phyloP scores from a whole-genome alignment of 2,888 invertebrate genomes.

The Campoplex capitator region DNA sequence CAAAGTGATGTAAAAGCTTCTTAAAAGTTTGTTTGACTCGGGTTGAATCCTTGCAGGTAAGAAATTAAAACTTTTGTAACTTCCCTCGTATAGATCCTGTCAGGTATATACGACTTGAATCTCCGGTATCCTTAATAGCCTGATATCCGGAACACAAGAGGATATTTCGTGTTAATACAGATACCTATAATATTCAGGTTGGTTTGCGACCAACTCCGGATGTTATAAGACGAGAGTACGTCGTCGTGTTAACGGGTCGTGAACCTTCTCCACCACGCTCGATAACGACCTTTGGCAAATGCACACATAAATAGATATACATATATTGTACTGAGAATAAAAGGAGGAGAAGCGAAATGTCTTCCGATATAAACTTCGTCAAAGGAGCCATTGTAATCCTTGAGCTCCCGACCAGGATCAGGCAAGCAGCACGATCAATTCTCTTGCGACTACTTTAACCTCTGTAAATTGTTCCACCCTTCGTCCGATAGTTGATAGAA shows the following conservation, averaged over 20 bases:
- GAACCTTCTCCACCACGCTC: conserved; percentile 54
- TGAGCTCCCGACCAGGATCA: conserved; percentile 23
- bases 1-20: neutral
- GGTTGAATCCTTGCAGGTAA: neutral
- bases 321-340: neutral
- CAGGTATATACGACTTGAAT: conserved; percentile 33
- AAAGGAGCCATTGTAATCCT: conserved; percentile 59
- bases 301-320: conserved; percentile 3
- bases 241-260: conserved; percentile 54
- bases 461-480: conserved; percentile 14
- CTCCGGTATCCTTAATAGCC: conserved; percentile 49
- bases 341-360: conserved; percentile 5
- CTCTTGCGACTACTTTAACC: conserved; percentile 13
- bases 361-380: conserved; percentile 55
- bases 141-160: conserved; percentile 46
- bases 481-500: neutral
- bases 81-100: neutral
- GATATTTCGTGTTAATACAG: conserved; percentile 48
- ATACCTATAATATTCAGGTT: neutral
- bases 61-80: neutral
- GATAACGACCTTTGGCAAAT: conserved; percentile 58
- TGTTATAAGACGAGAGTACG: conserved; percentile 46
- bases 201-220: conserved; percentile 45
- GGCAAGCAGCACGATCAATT: conserved; percentile 6
- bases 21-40: conserved; percentile 1